Evolutionary conservation across 1,140 invertebrate species (phyloP).

Genomic region (Diachasma alloeum): DNA sequence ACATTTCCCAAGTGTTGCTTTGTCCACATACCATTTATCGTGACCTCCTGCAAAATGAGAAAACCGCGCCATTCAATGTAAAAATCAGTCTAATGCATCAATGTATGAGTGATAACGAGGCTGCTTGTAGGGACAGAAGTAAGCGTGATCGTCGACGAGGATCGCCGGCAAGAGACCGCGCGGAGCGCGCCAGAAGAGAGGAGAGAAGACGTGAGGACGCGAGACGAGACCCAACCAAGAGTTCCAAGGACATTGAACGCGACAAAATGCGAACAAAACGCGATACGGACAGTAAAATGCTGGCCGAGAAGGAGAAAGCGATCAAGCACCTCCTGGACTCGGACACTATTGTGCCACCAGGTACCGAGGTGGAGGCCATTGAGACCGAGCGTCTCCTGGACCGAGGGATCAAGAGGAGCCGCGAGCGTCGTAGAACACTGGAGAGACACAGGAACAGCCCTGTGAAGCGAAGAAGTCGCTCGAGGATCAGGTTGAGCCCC

Average conservation of each 20-base stretch:
- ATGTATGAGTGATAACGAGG: conserved; percentile 16
- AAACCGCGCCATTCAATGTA: no score
- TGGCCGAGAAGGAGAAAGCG: conserved; percentile 62
- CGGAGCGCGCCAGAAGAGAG: conserved; percentile 38
- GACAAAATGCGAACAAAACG: conserved; percentile 58
- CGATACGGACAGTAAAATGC: conserved; percentile 57
- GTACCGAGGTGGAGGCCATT: conserved; percentile 59
- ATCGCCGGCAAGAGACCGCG: conserved; percentile 33
- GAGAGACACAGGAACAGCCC: conserved; percentile 38
- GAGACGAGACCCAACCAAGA: conserved; percentile 59
- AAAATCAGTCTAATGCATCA: background rate
- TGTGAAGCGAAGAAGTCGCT: conserved; percentile 41
- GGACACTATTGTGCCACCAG: conserved; percentile 60
- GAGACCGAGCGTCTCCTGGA: conserved; percentile 52
- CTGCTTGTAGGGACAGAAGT: conserved; percentile 31
- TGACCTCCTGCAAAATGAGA: no score
- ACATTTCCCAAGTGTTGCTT: no score
- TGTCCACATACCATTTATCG: no score
- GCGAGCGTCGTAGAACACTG: conserved; percentile 44
- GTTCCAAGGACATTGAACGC: conserved; percentile 59
- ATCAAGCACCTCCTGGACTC: conserved; percentile 61
- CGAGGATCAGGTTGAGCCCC: conserved; percentile 46
- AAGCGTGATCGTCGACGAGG: conserved; percentile 28
- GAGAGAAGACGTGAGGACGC: conserved; percentile 50
- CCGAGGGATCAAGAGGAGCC: conserved; percentile 35